Evolutionary conservation across 2,113 vertebrate species (phyloP), one percentile per base, ranked within the genome.

Genomic region (Carlito syrichta): DNA sequence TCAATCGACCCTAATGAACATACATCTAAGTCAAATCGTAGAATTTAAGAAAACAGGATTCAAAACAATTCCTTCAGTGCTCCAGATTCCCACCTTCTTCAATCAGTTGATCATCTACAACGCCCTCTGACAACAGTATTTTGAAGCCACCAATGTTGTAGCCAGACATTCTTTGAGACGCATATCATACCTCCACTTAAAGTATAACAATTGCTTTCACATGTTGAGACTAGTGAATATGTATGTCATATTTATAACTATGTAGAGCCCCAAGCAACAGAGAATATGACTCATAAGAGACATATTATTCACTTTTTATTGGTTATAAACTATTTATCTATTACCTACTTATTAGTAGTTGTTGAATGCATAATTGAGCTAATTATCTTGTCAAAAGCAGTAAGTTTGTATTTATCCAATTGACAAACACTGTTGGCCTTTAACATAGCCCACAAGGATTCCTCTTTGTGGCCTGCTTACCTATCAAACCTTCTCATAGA

Each of bases 401-500:
- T n/a, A n/a, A n/a, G n/a, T n/a, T n/a, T n/a, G n/a, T n/a, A n/a
- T n/a, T n/a, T n/a, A n/a, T n/a, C n/a, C n/a, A n/a, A n/a, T n/a
- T n/a, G n/a, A n/a, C n/a, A n/a, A n/a, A n/a, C n/a, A n/a, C n/a
- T n/a, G n/a, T 58, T 43, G 45, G n/a, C 60, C 20, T 58, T n/a
- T 45, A 25, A 45, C 52, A 48, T 19, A 43, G 8, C 17, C 52
- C n/a, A 38, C 6, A 9, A 48, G 6, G 4, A 6, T n/a, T 71
- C 14, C 32, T 58, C 32, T 48, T 14, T 4, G 4, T 12, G 40
- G 40, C 40, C 50, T 43, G 4, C 32, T 19, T n/a, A 9, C 38
- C 38, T 27, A 17, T 13, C 8, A 1, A 54, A n/a, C 1, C 8
- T 32, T 25, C 3, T 8, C 5, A 4, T 6, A 22, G 32, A 19